Evolutionary conservation across 2,113 vertebrate species (phyloP).

Genomic region (Puntigrus tetrazona): DNA sequence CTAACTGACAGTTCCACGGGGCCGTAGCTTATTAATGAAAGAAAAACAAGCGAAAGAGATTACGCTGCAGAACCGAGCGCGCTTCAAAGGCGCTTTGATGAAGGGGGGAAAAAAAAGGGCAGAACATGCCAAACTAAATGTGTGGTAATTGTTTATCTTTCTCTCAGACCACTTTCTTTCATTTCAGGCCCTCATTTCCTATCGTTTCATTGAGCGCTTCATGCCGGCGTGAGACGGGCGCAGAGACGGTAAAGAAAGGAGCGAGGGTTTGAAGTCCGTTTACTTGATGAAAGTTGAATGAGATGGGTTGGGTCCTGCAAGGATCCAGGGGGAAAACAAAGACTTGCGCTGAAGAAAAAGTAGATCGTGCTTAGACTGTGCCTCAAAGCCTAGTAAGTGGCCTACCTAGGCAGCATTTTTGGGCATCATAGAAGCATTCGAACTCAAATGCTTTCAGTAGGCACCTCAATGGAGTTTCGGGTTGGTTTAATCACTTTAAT

Average conservation of each 20-base stretch:
- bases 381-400: not conserved
- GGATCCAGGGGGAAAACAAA: not conserved
- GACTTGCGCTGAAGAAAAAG: not conserved
- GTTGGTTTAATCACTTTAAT: not conserved
- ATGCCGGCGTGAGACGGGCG: conserved; percentile 58
- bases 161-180: conserved; percentile 55
- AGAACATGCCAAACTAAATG: conserved; percentile 54
- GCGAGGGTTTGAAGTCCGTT: conserved; percentile 28
- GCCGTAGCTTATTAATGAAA: conserved; percentile 44
- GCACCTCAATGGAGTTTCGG: not conserved
- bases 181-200: conserved; percentile 40
- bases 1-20: conserved; percentile 35
- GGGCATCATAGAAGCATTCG: not conserved
- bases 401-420: not conserved
- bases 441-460: not conserved
- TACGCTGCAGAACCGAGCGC: conserved; percentile 40
- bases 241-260: conserved; percentile 47
- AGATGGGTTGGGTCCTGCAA: not conserved
- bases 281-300: not conserved
- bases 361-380: not conserved
- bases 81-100: conserved; percentile 34
- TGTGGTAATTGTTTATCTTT: conserved; percentile 61
- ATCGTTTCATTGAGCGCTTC: conserved; percentile 64
- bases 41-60: conserved; percentile 47
- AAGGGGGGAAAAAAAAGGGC: not conserved